Evolutionary conservation across 1,140 invertebrate species (phyloP), one percentile per base, ranked within the genome.

Genomic region (Drosophila elegans): DNA sequence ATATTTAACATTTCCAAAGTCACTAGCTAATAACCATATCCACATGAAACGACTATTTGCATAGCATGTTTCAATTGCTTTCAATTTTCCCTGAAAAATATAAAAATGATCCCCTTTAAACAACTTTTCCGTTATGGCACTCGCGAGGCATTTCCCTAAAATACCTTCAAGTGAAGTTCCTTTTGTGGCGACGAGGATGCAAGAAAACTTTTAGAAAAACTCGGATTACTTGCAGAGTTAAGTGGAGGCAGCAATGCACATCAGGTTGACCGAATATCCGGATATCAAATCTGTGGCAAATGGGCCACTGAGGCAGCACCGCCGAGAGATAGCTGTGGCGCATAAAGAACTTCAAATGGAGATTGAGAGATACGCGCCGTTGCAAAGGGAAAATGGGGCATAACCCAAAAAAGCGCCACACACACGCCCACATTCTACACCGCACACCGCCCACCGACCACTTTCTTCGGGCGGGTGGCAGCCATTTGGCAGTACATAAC

Each of bases 401-500:
- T 66, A 59, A 29, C 45, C 52, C 52, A 29, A 48, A 49, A 48
- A 45, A 54, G 12, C 61, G 6, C 7, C n/a, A 3, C 29, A 1
- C n/a, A 1, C 13, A n/a, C 7, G 1, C 27, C 10, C n/a, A 29
- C 25, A 21, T 21, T 21, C 16, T 21, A 21, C 16, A 21, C 16
- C 16, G 11, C 10, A 9, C 12, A 12, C 9, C 7, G 7, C 29
- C 16, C 2, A 1, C 9, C 10, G 10, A 21, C 34, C 4, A 11
- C 12, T 27, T n/a, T 41, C 53, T 44, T 41, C 39, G n/a, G 12
- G 25, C 45, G 45, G 29, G 55, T 34, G 45, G 41, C 34, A 29
- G 59, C 72, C 74, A 77, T 77, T 77, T 69, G 74, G 56, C 38
- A 77, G 74, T 77, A 61, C 74, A 76, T 77, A 77, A 77, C 74